A percentile compares a stretch with the other conserved stretches of the same genome.
phyloP scores from a whole-genome alignment of 2,888 invertebrate species.

The Epinotia brunnichana region DNA sequence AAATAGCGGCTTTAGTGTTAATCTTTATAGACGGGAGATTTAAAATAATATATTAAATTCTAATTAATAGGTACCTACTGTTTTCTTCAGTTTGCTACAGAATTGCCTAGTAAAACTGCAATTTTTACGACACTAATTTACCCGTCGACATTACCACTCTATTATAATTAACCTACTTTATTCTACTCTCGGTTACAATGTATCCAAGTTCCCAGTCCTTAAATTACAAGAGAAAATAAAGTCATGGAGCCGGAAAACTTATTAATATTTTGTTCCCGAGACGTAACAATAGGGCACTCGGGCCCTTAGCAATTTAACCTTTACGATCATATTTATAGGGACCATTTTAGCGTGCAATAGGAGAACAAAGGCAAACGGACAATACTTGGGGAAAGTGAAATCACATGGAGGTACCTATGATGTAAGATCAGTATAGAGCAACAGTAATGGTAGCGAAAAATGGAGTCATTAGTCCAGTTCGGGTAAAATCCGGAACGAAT shows the following conservation, averaged over 20 bases:
- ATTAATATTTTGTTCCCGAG: conserved; percentile 10
- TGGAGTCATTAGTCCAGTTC: background rate
- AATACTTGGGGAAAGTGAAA: conserved; percentile 29
- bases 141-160: too few relatives aligned
- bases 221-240: background rate
- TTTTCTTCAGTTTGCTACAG: too few relatives aligned
- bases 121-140: too few relatives aligned
- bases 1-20: too few relatives aligned
- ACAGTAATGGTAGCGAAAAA: conserved; percentile 3
- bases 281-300: conserved; percentile 14
- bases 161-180: too few relatives aligned
- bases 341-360: background rate
- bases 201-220: background rate
- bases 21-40: too few relatives aligned
- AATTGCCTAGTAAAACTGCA: too few relatives aligned
- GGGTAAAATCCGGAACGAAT: too few relatives aligned
- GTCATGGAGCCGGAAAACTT: conserved; percentile 16
- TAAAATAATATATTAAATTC: too few relatives aligned
- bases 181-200: too few relatives aligned
- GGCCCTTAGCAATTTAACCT: background rate
- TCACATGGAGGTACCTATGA: background rate
- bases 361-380: conserved; percentile 22
- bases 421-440: conserved; percentile 5
- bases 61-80: too few relatives aligned
- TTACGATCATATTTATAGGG: background rate